Conservation (phyloP, 2,113 vertebrate genomes). For the Tonatia bakeri region DNA sequence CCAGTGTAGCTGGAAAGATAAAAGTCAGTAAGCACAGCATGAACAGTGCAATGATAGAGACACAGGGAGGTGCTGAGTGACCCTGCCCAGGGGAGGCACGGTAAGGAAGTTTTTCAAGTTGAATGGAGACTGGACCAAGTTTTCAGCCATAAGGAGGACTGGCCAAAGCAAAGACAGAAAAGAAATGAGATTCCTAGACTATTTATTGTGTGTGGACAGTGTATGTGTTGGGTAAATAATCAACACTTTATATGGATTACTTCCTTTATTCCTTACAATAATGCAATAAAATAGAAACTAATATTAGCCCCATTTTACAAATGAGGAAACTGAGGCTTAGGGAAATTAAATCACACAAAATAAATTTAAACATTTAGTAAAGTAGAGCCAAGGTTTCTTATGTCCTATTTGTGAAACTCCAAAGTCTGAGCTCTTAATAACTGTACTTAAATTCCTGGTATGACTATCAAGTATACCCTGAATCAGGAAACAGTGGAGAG, state of each 20-base stretch:
- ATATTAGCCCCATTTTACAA: neutral
- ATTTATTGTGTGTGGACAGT: neutral
- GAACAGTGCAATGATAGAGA: neutral
- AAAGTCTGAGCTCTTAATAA: neutral
- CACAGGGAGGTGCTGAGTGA: neutral
- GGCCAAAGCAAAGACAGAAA: neutral
- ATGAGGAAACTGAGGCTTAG: neutral
- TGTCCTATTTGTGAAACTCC: neutral
- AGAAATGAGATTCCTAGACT: neutral
- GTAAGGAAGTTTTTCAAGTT: neutral
- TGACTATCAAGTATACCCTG: neutral
- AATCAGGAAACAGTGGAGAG: neutral
- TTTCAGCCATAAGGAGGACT: neutral
- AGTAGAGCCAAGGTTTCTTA: neutral
- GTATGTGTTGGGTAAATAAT: neutral
- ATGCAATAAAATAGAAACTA: neutral
- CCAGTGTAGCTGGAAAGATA: neutral
- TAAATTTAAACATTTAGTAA: neutral
- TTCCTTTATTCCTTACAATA: neutral
- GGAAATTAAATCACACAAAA: neutral
- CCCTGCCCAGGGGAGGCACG: neutral
- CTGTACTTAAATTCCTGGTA: neutral
- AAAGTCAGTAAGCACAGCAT: neutral
- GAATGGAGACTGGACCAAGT: neutral
- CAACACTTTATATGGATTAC: neutral